Conservation (phyloP, 1,140 invertebrate species). For the Cyphomyrmex costatus region DNA sequence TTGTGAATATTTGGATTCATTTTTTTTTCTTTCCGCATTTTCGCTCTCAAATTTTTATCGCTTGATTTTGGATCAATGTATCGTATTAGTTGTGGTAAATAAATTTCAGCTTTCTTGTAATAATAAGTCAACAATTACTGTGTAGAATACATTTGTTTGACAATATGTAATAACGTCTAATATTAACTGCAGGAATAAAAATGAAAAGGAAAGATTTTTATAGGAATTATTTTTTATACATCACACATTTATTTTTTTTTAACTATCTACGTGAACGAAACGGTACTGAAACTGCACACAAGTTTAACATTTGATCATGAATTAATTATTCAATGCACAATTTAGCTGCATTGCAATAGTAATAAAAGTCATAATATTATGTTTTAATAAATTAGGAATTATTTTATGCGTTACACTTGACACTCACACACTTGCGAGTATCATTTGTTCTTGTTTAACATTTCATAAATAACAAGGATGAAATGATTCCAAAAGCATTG, state of each 20-base stretch:
- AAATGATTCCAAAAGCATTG: too few species aligned
- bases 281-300: background rate
- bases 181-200: slow-evolving; percentile 34
- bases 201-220: slow-evolving; percentile 26
- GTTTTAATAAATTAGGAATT: background rate
- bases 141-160: slow-evolving; percentile 41
- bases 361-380: background rate
- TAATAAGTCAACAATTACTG: slow-evolving; percentile 37
- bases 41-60: background rate
- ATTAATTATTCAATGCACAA: slow-evolving; percentile 13
- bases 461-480: too few species aligned
- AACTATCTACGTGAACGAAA: background rate
- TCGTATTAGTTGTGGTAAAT: slow-evolving; percentile 21
- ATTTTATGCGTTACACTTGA: background rate
- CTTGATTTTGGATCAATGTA: slow-evolving; percentile 23
- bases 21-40: background rate
- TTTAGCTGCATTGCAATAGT: background rate
- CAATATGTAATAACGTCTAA: slow-evolving; percentile 35
- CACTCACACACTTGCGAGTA: too few species aligned
- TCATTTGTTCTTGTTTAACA: too few species aligned
- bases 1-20: too few species aligned
- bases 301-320: background rate
- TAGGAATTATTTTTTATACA: slow-evolving; percentile 32
- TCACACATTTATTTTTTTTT: too few species aligned
- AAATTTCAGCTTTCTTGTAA: slow-evolving; percentile 41